These are phyloP conservation scores for Laspeyria flexula DNA, from an alignment of 2,888 invertebrate species.

Conservation along the genomic window DNA sequence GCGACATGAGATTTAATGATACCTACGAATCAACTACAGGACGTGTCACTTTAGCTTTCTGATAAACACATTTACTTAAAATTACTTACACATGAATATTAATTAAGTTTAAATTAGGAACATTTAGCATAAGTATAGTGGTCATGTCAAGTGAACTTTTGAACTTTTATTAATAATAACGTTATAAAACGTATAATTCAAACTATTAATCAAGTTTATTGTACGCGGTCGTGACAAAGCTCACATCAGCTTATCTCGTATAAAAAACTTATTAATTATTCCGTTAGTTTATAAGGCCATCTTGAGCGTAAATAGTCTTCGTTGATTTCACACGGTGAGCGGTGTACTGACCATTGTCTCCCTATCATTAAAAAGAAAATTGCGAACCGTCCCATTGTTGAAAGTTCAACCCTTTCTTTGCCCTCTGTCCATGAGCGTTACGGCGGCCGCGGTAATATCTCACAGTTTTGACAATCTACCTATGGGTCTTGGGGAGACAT, in stretches of 20 bases:
- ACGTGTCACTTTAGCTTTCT: constrained; percentile 48
- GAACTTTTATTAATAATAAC: constrained; percentile 20
- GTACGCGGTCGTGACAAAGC: constrained; percentile 22
- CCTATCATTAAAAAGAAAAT: constrained; percentile 76
- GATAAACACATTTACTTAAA: constrained; percentile 15
- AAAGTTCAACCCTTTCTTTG: constrained; percentile 72
- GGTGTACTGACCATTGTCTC: constrained; percentile 77
- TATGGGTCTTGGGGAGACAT: constrained; percentile 72
- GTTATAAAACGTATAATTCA: constrained; percentile 21
- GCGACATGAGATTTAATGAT: constrained; percentile 55
- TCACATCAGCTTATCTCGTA: constrained; percentile 32
- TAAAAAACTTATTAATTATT: constrained; percentile 50
- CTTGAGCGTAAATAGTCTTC: constrained; percentile 51
- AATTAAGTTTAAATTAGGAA: background rate
- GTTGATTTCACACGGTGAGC: constrained; percentile 77
- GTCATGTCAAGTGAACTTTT: constrained; percentile 11
- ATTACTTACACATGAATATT: background rate
- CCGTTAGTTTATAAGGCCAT: constrained; percentile 52
- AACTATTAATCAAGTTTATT: constrained; percentile 36
- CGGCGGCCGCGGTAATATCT: constrained; percentile 73
- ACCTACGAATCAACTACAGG: constrained; percentile 51
- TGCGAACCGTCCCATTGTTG: constrained; percentile 67
- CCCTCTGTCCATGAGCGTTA: constrained; percentile 72
- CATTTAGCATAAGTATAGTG: constrained; percentile 1
- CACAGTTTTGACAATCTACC: constrained; percentile 71